These are phyloP conservation scores for Vulpes vulpes DNA, from an alignment of 2,113 vertebrate species.

Conservation along the genomic window DNA sequence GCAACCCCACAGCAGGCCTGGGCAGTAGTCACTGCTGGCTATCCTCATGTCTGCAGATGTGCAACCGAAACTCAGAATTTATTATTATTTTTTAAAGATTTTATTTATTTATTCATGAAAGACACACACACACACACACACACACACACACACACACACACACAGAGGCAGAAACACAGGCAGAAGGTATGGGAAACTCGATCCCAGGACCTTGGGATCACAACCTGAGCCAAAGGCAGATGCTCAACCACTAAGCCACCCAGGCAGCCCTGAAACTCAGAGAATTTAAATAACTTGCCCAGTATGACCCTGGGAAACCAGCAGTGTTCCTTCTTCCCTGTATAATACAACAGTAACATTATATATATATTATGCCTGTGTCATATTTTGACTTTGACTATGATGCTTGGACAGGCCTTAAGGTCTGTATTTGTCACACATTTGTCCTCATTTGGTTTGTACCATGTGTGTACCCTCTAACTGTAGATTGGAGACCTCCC, in stretches of 20 bases:
- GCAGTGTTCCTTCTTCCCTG: not conserved
- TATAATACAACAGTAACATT: fast-evolving
- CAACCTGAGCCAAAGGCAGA: too few species aligned
- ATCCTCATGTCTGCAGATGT: fast-evolving
- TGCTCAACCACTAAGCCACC: too few species aligned
- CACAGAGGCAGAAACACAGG: too few species aligned
- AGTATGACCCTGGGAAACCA: not conserved
- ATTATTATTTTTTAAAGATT: too few species aligned
- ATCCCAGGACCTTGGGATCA: too few species aligned
- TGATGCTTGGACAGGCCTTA: not conserved
- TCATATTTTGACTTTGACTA: not conserved
- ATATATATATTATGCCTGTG: fast-evolving
- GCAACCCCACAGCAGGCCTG: not conserved
- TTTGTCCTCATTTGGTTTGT: not conserved
- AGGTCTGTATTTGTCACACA: not conserved
- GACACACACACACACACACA: too few species aligned
- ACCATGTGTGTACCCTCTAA: not conserved
- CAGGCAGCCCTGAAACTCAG: not conserved
- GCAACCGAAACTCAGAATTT: not conserved
- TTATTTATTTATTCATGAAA: too few species aligned
- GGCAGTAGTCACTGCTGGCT: fast-evolving
- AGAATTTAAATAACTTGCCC: not conserved
- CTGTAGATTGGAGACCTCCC: not conserved
- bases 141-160: too few species aligned
- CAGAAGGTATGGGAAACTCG: too few species aligned